Conservation (phyloP, 1,140 invertebrate genomes). For the Aethina tumida region DNA sequence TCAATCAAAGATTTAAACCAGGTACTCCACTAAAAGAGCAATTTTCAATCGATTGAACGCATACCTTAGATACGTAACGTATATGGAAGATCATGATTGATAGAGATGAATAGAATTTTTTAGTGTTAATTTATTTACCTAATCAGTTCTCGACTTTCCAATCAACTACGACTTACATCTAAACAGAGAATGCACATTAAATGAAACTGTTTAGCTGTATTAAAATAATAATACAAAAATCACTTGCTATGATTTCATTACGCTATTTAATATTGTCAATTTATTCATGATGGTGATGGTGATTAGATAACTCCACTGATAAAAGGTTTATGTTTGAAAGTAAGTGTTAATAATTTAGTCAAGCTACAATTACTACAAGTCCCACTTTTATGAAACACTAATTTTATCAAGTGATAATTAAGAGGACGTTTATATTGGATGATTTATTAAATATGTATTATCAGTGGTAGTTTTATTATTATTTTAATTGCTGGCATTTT, state of each 20-base stretch:
- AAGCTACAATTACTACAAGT: too few relatives aligned
- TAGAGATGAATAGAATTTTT: conserved; percentile 16
- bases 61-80: too few relatives aligned
- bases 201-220: conserved; percentile 2
- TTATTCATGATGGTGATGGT: conserved; percentile 5
- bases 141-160: conserved; percentile 12
- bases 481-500: too few relatives aligned
- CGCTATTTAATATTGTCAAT: conserved; percentile 13
- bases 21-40: not conserved
- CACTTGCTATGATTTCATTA: conserved; percentile 4
- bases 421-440: not conserved
- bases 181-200: conserved; percentile 1
- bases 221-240: conserved; percentile 11
- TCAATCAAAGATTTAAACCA: conserved; percentile 5
- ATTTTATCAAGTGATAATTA: too few relatives aligned
- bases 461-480: too few relatives aligned
- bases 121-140: conserved; percentile 12
- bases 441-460: conserved; percentile 1
- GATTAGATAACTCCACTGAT: not conserved
- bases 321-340: not conserved
- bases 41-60: too few relatives aligned
- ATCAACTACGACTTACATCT: conserved; percentile 8
- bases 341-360: too few relatives aligned
- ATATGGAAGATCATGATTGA: conserved; percentile 24
- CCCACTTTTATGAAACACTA: too few relatives aligned